Evolutionary conservation across 2,888 invertebrate genomes (phyloP), one percentile per base, ranked within the genome.

Genomic region (Agriopis marginaria): DNA sequence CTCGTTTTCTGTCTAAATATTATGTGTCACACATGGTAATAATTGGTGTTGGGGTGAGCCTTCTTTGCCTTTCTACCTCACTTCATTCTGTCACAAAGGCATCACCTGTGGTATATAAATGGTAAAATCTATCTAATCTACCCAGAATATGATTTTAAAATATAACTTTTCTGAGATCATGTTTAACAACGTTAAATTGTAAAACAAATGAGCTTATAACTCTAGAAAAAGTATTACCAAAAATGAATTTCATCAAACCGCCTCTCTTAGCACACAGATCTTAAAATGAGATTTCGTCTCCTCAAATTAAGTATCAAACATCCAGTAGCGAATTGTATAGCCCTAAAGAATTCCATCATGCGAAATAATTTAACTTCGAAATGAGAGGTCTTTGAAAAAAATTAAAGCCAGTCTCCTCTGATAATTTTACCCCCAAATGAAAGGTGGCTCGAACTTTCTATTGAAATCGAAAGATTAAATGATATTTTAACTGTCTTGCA

Each of bases 401-500:
- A 88, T 86, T 88, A 81, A 89, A 89, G 89, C 86, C 54, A 40
- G 64, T 77, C 77, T 78, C 79, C 79, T 79, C 81, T 85, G 79
- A 88, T 89, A 86, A 86, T 86, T 87, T 80, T 76, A 82, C 85
- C 81, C 84, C 85, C 77, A 73, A 84, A 83, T 83, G 77, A 79
- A 82, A 82, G 77, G 81, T 78, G 86, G 83, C 81, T 85, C 73
- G 68, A 76, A 76, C 76, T 86, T 75, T 77, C 86, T 82, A 87
- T 91, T 88, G 85, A 90, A 88, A 85, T 86, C 83, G 77, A 80
- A 75, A 82, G 81, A 87, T 89, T 89, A 89, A 91, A 89, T 86
- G 90, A 90, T 90, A 90, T 89, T 89, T 87, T 89, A 88, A 88
- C 84, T 86, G 88, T 82, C 84, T 86, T 82, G 88, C 89, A 91